These are phyloP conservation scores for Amphimallon solstitiale DNA, from an alignment of 2,888 invertebrate genomes.

Conservation along the genomic window DNA sequence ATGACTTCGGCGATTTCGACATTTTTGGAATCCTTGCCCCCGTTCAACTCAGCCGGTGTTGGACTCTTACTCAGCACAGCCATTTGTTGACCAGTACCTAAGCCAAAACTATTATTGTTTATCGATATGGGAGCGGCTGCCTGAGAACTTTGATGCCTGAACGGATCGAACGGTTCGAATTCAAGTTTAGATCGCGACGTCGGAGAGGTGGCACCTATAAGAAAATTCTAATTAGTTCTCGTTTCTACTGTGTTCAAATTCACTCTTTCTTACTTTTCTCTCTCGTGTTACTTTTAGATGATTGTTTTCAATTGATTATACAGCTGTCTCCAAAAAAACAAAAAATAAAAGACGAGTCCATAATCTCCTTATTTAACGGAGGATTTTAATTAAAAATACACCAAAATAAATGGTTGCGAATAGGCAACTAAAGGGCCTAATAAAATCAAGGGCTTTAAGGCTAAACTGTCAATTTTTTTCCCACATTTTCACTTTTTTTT, in stretches of 20 bases:
- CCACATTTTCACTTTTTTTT: too few relatives aligned
- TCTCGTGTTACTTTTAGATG: constrained; percentile 7
- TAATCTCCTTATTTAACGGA: too few relatives aligned
- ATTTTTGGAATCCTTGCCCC: constrained; percentile 85
- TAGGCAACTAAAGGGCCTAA: too few relatives aligned
- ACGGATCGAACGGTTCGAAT: constrained; percentile 76
- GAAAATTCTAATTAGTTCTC: constrained; percentile 20
- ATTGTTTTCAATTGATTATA: too few relatives aligned
- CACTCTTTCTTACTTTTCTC: neutral
- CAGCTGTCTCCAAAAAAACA: too few relatives aligned
- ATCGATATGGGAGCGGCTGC: constrained; percentile 80
- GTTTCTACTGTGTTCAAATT: neutral
- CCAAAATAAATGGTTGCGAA: too few relatives aligned
- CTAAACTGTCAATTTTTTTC: too few relatives aligned
- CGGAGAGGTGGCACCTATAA: constrained; percentile 71
- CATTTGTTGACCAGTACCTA: constrained; percentile 78
- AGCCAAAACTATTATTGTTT: constrained; percentile 90
- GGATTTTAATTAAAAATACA: too few relatives aligned
- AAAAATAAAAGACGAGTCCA: too few relatives aligned
- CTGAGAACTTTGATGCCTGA: constrained; percentile 79
- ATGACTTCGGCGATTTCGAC: constrained; percentile 96
- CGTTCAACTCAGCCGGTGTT: constrained; percentile 78
- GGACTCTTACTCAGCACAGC: constrained; percentile 84
- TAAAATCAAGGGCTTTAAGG: too few relatives aligned
- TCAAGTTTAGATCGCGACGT: constrained; percentile 76